Conservation (phyloP, 2,888 invertebrate species). For the Cerceris rybyensis region DNA sequence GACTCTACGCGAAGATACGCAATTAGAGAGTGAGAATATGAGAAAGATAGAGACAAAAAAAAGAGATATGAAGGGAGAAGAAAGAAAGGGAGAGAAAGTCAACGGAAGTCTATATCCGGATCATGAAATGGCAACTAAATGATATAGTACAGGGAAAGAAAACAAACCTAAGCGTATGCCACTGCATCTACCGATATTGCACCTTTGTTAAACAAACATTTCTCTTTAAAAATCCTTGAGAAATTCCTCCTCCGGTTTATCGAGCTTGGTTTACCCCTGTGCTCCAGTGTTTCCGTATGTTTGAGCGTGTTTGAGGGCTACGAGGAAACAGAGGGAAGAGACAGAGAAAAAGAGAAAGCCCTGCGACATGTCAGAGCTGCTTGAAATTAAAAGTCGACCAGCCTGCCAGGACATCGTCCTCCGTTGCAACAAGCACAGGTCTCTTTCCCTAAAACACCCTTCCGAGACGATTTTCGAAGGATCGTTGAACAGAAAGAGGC, state of each 20-base stretch:
- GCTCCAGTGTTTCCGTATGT: no score
- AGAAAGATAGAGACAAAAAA: slow-evolving; percentile 15
- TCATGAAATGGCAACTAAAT: no score
- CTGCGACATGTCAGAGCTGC: no score
- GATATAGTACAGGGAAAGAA: not conserved
- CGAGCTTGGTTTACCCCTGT: no score
- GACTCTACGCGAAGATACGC: slow-evolving; percentile 46
- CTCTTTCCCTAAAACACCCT: slow-evolving; percentile 53
- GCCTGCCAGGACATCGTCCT: slow-evolving; percentile 68
- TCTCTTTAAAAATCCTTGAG: no score
- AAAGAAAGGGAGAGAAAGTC: slow-evolving; percentile 32
- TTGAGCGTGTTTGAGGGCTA: slow-evolving; percentile 9
- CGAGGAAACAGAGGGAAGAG: not conserved
- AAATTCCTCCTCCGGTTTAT: no score
- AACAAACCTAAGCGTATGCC: slow-evolving; percentile 50
- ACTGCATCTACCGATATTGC: no score
- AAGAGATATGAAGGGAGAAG: slow-evolving; percentile 17
- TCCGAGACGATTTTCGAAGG: slow-evolving; percentile 12
- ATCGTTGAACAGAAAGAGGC: slow-evolving; percentile 18
- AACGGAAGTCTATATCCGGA: not conserved
- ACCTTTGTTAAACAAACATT: no score
- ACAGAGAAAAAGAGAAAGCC: slow-evolving; percentile 3
- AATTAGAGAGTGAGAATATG: slow-evolving; percentile 23
- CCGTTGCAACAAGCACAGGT: slow-evolving; percentile 80
- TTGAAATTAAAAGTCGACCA: slow-evolving; percentile 32